Evolutionary conservation across 1,140 invertebrate species (phyloP), one percentile per base, ranked within the genome.

Genomic region (Euschistus heros): DNA sequence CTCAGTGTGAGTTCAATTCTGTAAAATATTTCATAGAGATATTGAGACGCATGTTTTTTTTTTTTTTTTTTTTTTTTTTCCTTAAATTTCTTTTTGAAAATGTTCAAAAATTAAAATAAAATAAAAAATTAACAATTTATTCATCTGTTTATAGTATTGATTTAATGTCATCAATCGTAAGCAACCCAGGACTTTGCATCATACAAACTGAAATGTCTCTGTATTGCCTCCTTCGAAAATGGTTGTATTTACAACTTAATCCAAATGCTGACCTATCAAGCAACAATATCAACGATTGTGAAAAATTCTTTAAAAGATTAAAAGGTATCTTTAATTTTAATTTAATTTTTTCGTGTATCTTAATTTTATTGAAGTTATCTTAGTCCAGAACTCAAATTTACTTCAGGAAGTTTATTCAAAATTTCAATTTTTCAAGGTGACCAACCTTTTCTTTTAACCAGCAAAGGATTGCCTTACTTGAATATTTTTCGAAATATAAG

Each of bases 181-280:
- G 75, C 3, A 82, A 84, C 74, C 80, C 82, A 6, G 80, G 86
- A 66, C 76, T 92, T 44, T 84, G 85, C 71, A 86, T 87, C 0
- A 83, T 89, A 75, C 88, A 91, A 74, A 89, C 88, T 4, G 89
- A 92, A 76, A 89, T 88, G 73, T 87, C 87, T 46, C 75, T 91
- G 37, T 91, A 91, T 70, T 82, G 84, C 65, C 75, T 90, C 73
- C 73, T 91, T 17, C 82, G 86, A 59, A 79, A 81, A 30, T 89
- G 87, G 86, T 76, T 83, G 66, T 84, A 80, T 66, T 66, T 84
- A 18, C 75, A 76, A 64, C 63, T 78, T 64, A 74, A 79, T 68
- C 73, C 74, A 18, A 66, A 76, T 62, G 68, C 73, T 60, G 55
- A 57, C 10, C 46, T 17, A 54, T 61, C 22, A n/a, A 18, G 42